phyloP scores from a whole-genome alignment of 2,113 vertebrate genomes.

The Podocnemis expansa region DNA sequence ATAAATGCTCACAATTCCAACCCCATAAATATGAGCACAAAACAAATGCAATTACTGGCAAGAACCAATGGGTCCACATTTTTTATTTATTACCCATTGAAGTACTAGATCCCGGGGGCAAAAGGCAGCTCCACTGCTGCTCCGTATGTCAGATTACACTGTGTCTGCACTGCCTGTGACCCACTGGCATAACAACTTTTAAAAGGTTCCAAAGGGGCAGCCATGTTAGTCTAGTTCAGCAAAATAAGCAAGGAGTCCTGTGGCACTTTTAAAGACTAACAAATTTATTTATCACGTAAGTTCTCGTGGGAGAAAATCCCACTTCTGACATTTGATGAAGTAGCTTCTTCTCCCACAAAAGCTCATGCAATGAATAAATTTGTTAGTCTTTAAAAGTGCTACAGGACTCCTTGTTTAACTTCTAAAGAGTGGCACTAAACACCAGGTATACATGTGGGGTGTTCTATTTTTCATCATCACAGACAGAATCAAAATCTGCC shows the following conservation, averaged over 20 bases:
- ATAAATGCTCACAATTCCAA: not conserved
- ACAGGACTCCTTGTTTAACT: too few species aligned
- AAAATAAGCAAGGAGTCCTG: too few species aligned
- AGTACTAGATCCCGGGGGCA: not conserved
- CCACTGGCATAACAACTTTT: not conserved
- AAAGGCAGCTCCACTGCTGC: not conserved
- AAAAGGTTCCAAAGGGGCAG: too few species aligned
- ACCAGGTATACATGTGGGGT: not conserved
- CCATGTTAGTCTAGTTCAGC: too few species aligned
- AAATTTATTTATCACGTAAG: too few species aligned
- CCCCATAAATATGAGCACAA: not conserved
- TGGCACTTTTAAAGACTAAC: too few species aligned
- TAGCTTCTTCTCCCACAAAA: too few species aligned
- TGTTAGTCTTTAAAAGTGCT: too few species aligned
- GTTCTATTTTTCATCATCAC: not conserved
- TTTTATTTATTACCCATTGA: not conserved
- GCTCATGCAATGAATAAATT: too few species aligned
- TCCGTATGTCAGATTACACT: not conserved
- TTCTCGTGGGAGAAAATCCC: too few species aligned
- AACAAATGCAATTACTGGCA: not conserved
- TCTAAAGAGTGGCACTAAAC: not conserved
- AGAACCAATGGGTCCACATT: not conserved
- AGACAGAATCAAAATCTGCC: not conserved
- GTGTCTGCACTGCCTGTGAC: not conserved
- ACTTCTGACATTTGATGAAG: too few species aligned